phyloP scores from a whole-genome alignment of 2,113 vertebrate genomes.

The Seriola quinqueradiata region DNA sequence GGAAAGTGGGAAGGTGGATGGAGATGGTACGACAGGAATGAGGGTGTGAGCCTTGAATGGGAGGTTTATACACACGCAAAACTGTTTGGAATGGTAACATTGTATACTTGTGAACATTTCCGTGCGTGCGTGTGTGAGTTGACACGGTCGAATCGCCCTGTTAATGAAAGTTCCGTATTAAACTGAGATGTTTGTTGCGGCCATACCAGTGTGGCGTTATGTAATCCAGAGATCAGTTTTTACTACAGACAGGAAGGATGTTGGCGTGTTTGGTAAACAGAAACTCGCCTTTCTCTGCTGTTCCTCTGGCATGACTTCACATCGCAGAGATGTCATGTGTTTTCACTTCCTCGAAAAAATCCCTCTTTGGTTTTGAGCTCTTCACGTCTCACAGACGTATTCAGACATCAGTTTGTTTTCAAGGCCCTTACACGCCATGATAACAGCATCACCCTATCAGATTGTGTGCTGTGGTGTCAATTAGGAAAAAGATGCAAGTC shows the following conservation, averaged over 20 bases:
- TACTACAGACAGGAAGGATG: background rate
- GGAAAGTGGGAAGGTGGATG: constrained; percentile 25
- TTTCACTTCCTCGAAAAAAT: no score
- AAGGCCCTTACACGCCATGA: no score
- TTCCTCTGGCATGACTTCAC: no score
- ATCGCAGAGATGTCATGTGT: no score
- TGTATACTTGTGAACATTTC: constrained; percentile 15
- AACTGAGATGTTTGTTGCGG: background rate
- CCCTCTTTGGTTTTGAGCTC: no score
- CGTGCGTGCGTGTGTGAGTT: background rate
- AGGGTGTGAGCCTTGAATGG: constrained; percentile 52
- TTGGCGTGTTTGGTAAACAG: background rate
- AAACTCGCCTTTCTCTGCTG: no score
- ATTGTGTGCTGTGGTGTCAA: no score
- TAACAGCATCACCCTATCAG: no score
- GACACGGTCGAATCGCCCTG: background rate
- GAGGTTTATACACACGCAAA: background rate
- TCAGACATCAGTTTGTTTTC: no score
- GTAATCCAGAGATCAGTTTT: background rate
- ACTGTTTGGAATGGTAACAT: constrained; percentile 34
- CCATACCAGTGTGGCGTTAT: background rate
- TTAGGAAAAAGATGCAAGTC: no score
- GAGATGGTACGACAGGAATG: constrained; percentile 54
- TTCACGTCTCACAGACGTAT: no score
- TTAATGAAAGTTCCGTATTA: background rate